A percentile compares a stretch with the other conserved stretches of the same genome.
phyloP scores from a whole-genome alignment of 2,888 invertebrate genomes.

The Abrostola tripartita region DNA sequence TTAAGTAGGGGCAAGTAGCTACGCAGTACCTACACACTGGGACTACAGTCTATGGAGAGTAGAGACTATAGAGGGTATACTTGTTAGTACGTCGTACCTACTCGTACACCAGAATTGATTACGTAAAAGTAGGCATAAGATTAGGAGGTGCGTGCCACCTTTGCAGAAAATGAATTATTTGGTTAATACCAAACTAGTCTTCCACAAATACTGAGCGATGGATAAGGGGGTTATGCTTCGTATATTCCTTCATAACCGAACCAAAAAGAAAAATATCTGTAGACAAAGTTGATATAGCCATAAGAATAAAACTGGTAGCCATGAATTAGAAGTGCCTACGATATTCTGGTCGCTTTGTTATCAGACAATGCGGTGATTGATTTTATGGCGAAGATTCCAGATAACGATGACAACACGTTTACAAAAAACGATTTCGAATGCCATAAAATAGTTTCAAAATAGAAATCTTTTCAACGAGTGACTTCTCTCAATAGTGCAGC shows the following conservation, averaged over 20 bases:
- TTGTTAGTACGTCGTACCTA: background rate
- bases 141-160: too few species aligned
- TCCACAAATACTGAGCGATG: too few species aligned
- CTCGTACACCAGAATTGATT: background rate
- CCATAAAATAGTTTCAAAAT: background rate
- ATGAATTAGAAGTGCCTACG: too few species aligned
- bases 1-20: slow-evolving; percentile 33
- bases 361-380: too few species aligned
- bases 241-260: background rate
- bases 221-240: background rate
- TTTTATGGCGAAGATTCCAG: too few species aligned
- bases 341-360: too few species aligned
- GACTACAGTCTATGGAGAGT: background rate
- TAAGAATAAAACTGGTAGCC: background rate
- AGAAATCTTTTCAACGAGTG: background rate
- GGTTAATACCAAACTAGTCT: too few species aligned
- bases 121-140: too few species aligned
- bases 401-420: too few species aligned
- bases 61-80: background rate
- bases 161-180: too few species aligned
- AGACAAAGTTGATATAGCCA: background rate
- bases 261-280: background rate
- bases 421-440: too few species aligned
- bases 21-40: slow-evolving; percentile 6
- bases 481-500: background rate